phyloP scores from a whole-genome alignment of 2,797 vertebrate genomes.

The Chromis chromis region DNA sequence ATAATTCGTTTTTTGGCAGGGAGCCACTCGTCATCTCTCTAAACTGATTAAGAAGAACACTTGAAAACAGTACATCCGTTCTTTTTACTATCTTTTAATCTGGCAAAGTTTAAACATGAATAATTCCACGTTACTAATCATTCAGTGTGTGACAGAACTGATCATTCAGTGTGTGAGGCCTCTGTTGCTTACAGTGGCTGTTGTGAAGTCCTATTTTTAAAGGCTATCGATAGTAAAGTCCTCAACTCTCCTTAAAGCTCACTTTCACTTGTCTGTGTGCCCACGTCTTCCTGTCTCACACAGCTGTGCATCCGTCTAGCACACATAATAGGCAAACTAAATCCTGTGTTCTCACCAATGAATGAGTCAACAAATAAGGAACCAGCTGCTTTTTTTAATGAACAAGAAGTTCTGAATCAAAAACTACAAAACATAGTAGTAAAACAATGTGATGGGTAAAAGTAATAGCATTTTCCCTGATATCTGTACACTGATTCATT shows the following conservation, averaged over 20 bases:
- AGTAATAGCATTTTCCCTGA: no score
- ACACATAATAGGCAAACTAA: not conserved
- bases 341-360: not conserved
- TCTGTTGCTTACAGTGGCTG: not conserved
- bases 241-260: conserved; percentile 21
- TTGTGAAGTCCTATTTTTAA: not conserved
- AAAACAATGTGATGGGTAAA: no score
- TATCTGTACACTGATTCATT: no score
- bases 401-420: not conserved
- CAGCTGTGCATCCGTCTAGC: conserved; percentile 27
- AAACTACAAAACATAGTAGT: not conserved
- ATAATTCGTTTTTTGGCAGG: not conserved
- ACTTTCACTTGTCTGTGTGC: conserved; percentile 38
- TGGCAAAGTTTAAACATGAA: not conserved
- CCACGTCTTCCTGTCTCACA: conserved; percentile 61
- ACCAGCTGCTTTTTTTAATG: not conserved
- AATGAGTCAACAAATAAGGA: conserved; percentile 20
- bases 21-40: not conserved
- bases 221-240: conserved; percentile 10
- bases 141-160: not conserved
- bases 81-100: not conserved
- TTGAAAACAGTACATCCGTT: not conserved
- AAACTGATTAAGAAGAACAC: not conserved
- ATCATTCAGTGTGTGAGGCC: not conserved
- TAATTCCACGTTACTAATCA: not conserved